These are phyloP conservation scores for Platichthys stellatus DNA, from an alignment of 2,113 vertebrate genomes.

Conservation along the genomic window DNA sequence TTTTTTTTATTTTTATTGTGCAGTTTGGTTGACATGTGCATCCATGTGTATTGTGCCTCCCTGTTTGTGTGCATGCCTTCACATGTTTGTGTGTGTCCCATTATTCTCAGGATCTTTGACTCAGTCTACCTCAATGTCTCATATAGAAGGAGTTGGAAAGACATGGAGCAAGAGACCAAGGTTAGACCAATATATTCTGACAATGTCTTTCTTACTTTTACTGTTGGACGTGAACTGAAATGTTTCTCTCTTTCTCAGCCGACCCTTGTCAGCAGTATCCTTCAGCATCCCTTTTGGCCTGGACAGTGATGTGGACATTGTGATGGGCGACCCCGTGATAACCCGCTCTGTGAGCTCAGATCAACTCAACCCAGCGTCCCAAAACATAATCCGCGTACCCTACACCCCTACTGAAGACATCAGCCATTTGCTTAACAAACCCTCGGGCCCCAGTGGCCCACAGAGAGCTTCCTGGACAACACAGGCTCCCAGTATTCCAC, in stretches of 20 bases:
- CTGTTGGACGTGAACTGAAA: slow-evolving; percentile 20
- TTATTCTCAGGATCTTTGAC: slow-evolving; percentile 86
- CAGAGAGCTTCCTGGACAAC: slow-evolving; percentile 81
- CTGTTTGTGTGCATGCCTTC: slow-evolving; percentile 74
- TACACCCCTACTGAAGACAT: slow-evolving; percentile 81
- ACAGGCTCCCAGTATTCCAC: slow-evolving; percentile 65
- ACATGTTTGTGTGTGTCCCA: slow-evolving; percentile 69
- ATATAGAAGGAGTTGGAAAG: slow-evolving; percentile 90
- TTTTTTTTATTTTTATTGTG: not conserved
- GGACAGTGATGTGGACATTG: slow-evolving; percentile 93
- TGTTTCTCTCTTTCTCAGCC: slow-evolving; percentile 67
- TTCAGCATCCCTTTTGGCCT: slow-evolving; percentile 95
- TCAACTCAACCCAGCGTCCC: slow-evolving; percentile 82
- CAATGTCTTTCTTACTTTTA: not conserved
- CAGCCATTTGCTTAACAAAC: slow-evolving; percentile 67
- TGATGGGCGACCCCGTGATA: slow-evolving; percentile 92
- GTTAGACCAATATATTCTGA: slow-evolving; percentile 60
- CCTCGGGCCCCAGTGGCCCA: slow-evolving; percentile 68
- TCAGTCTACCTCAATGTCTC: slow-evolving; percentile 93
- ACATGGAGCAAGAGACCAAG: slow-evolving; percentile 89
- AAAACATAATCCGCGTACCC: slow-evolving; percentile 56
- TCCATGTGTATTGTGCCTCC: slow-evolving; percentile 58
- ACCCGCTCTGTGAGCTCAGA: slow-evolving; percentile 90
- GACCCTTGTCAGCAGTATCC: slow-evolving; percentile 90
- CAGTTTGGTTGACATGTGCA: slow-evolving; percentile 49